Evolutionary conservation across 2,888 invertebrate genomes (phyloP), one percentile per base, ranked within the genome.

Genomic region (Ectemnius continuus): DNA sequence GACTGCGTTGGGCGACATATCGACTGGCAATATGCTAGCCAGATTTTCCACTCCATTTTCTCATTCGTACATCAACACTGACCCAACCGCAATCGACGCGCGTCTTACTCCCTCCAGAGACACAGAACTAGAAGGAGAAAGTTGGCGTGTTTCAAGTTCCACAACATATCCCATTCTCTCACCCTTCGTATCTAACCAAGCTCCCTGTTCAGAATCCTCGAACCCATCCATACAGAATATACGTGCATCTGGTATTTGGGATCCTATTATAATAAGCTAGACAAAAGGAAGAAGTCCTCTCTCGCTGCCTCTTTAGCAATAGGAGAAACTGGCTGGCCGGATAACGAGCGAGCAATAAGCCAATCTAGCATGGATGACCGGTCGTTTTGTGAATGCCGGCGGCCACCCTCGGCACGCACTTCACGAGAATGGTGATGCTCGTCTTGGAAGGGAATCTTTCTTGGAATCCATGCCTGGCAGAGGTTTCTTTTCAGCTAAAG

Each of bases 21-120:
- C 83, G 81, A 78, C 81, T 76, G 68, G 52, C 70, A 46, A 67
- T 65, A 11, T 52, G 2, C 80, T 36, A 36, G 36, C 36, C 74
- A 72, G 81, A 82, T 82, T 81, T 81, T 79, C 78, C 82, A 78
- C 77, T 81, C 79, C 76, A 79, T 82, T 78, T 78, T 76, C 82
- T 73, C 75, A 62, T 65, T 68, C 47, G 26, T 61, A 23, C 75
- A 71, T 70, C 79, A 82, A 76, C 78, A 80, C 78, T 82, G 82
- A 82, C 82, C 82, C 76, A 82, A 82, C 82, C 76, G 74, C 73
- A 23, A 2, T 2, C 73, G 71, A 71, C 68, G 58, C 66, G 66
- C 63, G 68, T 60, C 60, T 69, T 70, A 60, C 68, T 46, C 67
- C 69, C 70, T 76, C 67, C 64, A 57, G 64, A 20, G 20, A 20